phyloP scores from a whole-genome alignment of 2,797 vertebrate genomes.

The Macropodus opercularis region DNA sequence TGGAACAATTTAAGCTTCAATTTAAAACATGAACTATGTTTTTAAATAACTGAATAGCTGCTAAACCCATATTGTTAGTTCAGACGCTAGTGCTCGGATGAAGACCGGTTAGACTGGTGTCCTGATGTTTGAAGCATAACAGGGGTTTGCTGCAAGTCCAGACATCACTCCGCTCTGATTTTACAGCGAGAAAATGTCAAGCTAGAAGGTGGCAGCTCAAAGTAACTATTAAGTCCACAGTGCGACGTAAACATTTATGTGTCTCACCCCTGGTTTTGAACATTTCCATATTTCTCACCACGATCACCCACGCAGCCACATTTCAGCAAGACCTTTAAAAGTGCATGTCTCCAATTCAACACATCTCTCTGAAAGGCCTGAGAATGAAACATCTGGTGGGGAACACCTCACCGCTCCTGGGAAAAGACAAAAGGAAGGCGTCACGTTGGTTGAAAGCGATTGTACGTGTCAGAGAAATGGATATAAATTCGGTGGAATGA shows the following conservation, averaged over 20 bases:
- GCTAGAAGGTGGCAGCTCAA: constrained; percentile 56
- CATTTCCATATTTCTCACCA: constrained; percentile 51
- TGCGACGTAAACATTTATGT: constrained; percentile 64
- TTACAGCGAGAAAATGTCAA: constrained; percentile 61
- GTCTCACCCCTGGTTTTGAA: constrained; percentile 54
- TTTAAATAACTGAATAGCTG: too few relatives aligned
- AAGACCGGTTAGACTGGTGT: constrained; percentile 46
- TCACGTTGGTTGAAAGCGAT: constrained; percentile 61
- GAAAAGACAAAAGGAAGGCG: constrained; percentile 41
- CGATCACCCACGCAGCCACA: constrained; percentile 31
- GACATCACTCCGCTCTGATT: constrained; percentile 60
- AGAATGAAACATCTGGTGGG: constrained; percentile 66
- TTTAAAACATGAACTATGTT: too few relatives aligned
- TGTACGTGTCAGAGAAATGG: constrained; percentile 67
- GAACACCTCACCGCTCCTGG: constrained; percentile 67
- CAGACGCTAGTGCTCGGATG: too few relatives aligned
- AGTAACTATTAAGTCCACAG: constrained; percentile 57
- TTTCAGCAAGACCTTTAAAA: constrained; percentile 50
- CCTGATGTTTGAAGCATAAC: constrained; percentile 24
- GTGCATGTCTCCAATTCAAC: constrained; percentile 43
- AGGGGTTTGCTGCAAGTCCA: constrained; percentile 58
- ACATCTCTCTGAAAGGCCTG: constrained; percentile 39
- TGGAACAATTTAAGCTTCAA: too few relatives aligned
- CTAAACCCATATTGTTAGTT: too few relatives aligned
- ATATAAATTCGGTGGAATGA: constrained; percentile 55